phyloP scores from a whole-genome alignment of 1,140 invertebrate species.

The Drosophila pruinosa region DNA sequence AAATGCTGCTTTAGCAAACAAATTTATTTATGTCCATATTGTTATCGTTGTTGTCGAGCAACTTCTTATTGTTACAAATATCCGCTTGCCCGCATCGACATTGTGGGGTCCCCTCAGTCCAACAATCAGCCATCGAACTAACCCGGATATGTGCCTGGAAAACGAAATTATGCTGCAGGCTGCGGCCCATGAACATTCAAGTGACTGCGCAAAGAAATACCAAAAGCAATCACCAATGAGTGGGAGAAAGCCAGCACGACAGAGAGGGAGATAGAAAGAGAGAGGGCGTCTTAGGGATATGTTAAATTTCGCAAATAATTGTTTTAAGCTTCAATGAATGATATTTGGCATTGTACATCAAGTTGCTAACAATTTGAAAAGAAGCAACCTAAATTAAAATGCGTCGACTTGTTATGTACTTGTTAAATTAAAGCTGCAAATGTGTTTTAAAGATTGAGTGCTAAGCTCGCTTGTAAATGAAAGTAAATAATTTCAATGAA shows the following conservation, averaged over 20 bases:
- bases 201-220: constrained; percentile 46
- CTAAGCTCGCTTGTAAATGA: too few relatives aligned
- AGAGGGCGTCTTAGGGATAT: neutral
- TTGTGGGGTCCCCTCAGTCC: constrained; percentile 29
- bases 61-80: constrained; percentile 42
- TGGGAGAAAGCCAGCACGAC: neutral
- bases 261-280: neutral
- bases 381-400: neutral
- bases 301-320: constrained; percentile 18
- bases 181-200: constrained; percentile 38
- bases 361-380: neutral
- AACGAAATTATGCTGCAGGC: constrained; percentile 43
- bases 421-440: too few relatives aligned
- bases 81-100: constrained; percentile 60
- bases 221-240: constrained; percentile 31
- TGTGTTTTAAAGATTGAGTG: too few relatives aligned
- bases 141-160: constrained; percentile 66
- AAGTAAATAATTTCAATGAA: too few relatives aligned
- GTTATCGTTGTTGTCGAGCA: constrained; percentile 5
- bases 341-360: neutral
- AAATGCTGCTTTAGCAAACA: constrained; percentile 3
- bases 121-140: constrained; percentile 15
- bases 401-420: neutral
- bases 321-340: constrained; percentile 1
- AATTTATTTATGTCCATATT: constrained; percentile 63